Percentiles rank a stretch among this genome's conserved stretches.
Evolutionary conservation across 2,113 vertebrate genomes (phyloP).

Genomic region (Heterochromis multidens): DNA sequence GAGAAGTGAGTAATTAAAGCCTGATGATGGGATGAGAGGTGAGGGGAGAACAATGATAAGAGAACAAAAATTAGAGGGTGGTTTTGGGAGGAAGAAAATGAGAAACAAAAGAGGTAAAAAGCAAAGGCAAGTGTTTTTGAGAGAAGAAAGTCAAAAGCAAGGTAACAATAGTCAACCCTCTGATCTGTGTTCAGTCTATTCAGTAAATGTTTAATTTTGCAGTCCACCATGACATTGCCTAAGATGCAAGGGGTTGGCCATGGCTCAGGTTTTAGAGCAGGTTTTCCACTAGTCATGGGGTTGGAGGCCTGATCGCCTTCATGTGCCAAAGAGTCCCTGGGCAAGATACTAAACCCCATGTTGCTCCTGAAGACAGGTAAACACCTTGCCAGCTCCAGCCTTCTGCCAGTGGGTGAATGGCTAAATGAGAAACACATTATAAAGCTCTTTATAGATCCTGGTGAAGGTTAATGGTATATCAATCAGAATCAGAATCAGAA

Average conservation of each 20-base stretch:
- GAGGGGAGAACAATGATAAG: not conserved
- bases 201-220: not conserved
- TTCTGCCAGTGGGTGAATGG: not conserved
- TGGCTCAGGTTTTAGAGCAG: not conserved
- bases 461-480: not conserved
- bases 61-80: conserved; percentile 1
- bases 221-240: not conserved
- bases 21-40: conserved; percentile 2
- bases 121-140: conserved; percentile 17
- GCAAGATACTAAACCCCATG: not conserved
- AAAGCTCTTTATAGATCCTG: not conserved
- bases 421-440: not conserved
- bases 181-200: not conserved
- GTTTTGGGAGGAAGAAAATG: not conserved
- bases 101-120: not conserved
- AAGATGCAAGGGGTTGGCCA: not conserved
- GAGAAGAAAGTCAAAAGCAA: conserved; percentile 4
- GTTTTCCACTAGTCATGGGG: not conserved
- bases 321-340: not conserved
- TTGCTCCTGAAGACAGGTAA: not conserved
- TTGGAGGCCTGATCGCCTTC: not conserved
- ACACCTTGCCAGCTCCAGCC: not conserved
- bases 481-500: no score
- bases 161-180: not conserved
- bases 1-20: conserved; percentile 26